Evolutionary conservation across 2,113 vertebrate species (phyloP), one percentile per base, ranked within the genome.

Genomic region (Equus przewalskii): DNA sequence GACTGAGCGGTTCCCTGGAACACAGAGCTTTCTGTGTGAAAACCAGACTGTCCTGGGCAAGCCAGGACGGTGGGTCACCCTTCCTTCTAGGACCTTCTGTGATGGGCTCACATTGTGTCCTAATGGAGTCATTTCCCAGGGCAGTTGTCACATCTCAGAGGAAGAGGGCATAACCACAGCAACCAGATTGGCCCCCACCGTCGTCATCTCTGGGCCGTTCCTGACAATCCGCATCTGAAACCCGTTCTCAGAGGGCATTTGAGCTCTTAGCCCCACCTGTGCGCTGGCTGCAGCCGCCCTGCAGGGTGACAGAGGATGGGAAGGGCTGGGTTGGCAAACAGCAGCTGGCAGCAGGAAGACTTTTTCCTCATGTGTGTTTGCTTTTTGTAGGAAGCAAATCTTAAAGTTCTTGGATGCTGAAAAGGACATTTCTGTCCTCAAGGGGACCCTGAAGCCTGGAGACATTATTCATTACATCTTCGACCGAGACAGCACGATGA

Each of bases 381-480:
- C 1, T 94, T 94, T 96, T 60, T 84, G 54, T 95, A 99, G 99
- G 97, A 99, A 99, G 96, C 99, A 99, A 90, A 99, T 99, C 93
- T 94, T 99, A 93, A 99, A 99, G 98, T 99, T 99, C 91, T 97
- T 99, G 80, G 99, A 99, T 97, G 99, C 99, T 0, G 99, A 99
- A 98, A 99, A 99, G 98, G 99, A 99, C 97, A 99, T 99, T 94
- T 99, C 99, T 0, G 99, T 99, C 96, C 99, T 99, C 72, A 99
- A 99, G 98, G 99, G 99, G 81, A 99, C 99, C 0, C 98, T 99
- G 98, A 99, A 99, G 97, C 99, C 99, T 0, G 99, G 99, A 30
- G 99, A 99, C 89, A 98, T 99, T 81, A 99, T 99, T 98, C 99
- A 99, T 98, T 99, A 99, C 0, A 99, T 99, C 64, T 99, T 99